Evolutionary conservation across 2,113 vertebrate genomes (phyloP).

Genomic region (Phylloscopus trochilus): DNA sequence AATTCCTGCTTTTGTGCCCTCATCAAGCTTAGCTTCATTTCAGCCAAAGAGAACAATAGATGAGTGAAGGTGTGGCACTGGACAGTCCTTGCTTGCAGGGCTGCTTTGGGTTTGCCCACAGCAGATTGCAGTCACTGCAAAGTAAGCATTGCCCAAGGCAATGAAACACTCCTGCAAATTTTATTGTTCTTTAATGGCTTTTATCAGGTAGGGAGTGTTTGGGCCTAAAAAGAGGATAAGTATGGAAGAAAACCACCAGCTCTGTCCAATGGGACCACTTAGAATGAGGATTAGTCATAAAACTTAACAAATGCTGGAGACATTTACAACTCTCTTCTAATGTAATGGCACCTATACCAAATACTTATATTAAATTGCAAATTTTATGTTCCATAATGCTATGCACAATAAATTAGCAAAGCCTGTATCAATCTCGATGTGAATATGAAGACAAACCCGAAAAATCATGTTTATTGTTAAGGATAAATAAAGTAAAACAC

Average conservation of each 20-base stretch:
- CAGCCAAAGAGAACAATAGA: not conserved
- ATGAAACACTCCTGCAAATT: not conserved
- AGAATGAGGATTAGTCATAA: conserved; percentile 58
- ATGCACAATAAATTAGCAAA: conserved; percentile 71
- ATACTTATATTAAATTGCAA: conserved; percentile 69
- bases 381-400: conserved; percentile 70
- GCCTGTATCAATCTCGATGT: conserved; percentile 59
- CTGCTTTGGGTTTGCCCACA: not conserved
- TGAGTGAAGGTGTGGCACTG: not conserved
- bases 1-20: not conserved
- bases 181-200: not conserved
- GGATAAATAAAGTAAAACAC: conserved; percentile 68
- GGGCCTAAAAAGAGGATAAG: not conserved
- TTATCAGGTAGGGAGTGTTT: not conserved
- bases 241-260: conserved; percentile 14
- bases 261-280: conserved; percentile 47
- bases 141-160: not conserved
- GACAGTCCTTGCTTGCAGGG: not conserved
- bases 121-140: not conserved
- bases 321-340: conserved; percentile 69
- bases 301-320: conserved; percentile 70
- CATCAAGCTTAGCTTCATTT: not conserved
- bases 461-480: conserved; percentile 64
- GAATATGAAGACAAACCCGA: conserved; percentile 57
- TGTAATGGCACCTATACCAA: conserved; percentile 60